A percentile compares a stretch with the other conserved stretches of the same genome.
phyloP scores from a whole-genome alignment of 2,797 vertebrate genomes.

The Catamblyrhynchus diadema region DNA sequence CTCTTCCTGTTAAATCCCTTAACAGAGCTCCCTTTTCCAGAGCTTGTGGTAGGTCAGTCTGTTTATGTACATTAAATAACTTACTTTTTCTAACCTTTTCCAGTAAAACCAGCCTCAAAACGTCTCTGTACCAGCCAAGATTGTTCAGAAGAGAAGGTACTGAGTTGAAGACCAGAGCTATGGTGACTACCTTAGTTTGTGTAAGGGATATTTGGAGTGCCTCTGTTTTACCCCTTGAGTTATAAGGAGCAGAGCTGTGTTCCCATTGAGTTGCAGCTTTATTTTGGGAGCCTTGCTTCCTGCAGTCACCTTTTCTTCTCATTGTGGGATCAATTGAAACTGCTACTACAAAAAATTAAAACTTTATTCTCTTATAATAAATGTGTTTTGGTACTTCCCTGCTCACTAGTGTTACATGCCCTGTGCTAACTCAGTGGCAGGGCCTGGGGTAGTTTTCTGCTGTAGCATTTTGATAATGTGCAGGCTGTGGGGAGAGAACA shows the following conservation, averaged over 20 bases:
- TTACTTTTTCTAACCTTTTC: constrained; percentile 44
- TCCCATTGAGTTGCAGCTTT: neutral
- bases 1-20: neutral
- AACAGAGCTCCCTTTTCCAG: neutral
- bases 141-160: constrained; percentile 21
- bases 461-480: neutral
- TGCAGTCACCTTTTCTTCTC: neutral
- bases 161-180: neutral
- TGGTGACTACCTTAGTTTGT: neutral
- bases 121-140: constrained; percentile 69
- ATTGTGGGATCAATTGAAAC: neutral
- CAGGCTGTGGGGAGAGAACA: neutral
- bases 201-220: neutral
- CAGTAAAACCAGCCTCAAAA: constrained; percentile 84
- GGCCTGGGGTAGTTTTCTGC: neutral
- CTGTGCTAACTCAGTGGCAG: neutral
- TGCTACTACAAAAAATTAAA: neutral
- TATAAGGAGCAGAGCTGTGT: neutral
- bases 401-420: neutral
- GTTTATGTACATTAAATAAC: neutral
- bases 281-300: neutral
- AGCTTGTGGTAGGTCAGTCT: neutral
- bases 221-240: neutral
- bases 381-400: neutral
- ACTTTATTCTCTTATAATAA: neutral